These are phyloP conservation scores for Coilia nasus DNA, from an alignment of 2,797 vertebrate species.

Conservation along the genomic window DNA sequence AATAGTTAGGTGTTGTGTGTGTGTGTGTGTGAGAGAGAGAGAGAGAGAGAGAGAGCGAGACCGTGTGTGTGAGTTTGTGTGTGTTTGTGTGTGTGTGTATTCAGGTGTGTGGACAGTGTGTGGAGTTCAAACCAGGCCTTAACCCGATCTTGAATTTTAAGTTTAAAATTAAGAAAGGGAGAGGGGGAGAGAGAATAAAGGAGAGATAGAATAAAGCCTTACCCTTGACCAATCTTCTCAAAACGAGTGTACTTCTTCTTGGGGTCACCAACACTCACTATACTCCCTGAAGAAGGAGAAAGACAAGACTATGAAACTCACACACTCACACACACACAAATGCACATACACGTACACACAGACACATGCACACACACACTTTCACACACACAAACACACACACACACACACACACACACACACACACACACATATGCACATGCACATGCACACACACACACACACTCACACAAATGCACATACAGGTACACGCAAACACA, in stretches of 20 bases:
- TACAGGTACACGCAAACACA: slow-evolving; percentile 31
- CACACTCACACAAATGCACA: slow-evolving; percentile 33
- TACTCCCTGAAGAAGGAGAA: slow-evolving; percentile 92
- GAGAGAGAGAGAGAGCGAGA: background rate
- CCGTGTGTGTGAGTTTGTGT: background rate
- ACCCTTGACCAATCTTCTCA: slow-evolving; percentile 94
- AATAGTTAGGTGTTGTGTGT: background rate
- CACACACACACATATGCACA: slow-evolving; percentile 30
- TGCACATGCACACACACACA: slow-evolving; percentile 20
- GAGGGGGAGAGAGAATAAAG: background rate
- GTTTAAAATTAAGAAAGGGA: no score
- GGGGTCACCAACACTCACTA: slow-evolving; percentile 96
- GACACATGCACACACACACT: background rate
- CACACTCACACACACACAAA: background rate
- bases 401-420: background rate
- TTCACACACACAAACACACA: background rate
- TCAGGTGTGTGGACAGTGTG: no score
- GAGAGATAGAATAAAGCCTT: slow-evolving; percentile 52
- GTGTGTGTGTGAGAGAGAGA: background rate
- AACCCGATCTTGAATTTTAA: no score
- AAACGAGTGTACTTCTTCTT: slow-evolving; percentile 99
- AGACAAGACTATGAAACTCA: no score
- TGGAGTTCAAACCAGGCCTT: no score
- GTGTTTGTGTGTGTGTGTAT: background rate
- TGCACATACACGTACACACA: background rate